A percentile compares a stretch with the other conserved stretches of the same genome.
phyloP scores from a whole-genome alignment of 2,113 vertebrate genomes.

The Heterocephalus glaber region DNA sequence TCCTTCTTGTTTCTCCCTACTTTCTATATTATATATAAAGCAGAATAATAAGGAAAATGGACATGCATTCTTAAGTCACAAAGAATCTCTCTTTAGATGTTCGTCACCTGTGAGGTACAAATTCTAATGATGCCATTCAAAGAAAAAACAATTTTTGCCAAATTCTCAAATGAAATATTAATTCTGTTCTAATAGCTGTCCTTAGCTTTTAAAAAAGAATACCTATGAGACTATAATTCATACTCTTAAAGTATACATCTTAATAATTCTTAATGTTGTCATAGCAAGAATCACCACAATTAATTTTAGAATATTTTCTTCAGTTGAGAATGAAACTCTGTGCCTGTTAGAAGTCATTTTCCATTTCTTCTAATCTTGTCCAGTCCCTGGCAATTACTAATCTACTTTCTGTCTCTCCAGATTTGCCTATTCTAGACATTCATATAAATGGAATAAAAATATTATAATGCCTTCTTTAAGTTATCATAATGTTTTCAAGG shows the following conservation, averaged over 20 bases:
- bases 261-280: neutral
- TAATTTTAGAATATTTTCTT: conserved; percentile 3
- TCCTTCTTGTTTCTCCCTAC: neutral
- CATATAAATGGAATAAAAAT: neutral
- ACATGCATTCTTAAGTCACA: neutral
- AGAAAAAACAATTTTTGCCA: conserved; percentile 20
- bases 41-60: neutral
- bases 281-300: neutral
- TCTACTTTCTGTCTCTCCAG: neutral
- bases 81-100: neutral
- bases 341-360: neutral
- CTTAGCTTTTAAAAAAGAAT: conserved; percentile 1
- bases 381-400: neutral
- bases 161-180: conserved; percentile 50
- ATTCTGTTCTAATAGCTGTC: neutral
- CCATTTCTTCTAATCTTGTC: neutral
- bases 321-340: neutral
- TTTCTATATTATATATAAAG: conserved; percentile 26
- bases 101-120: conserved; percentile 22
- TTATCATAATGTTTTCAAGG: neutral
- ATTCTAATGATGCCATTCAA: neutral
- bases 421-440: conserved; percentile 3
- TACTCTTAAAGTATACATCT: neutral
- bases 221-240: neutral
- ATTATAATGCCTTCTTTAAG: neutral